These are phyloP conservation scores for Nomada ruficornis DNA, from an alignment of 2,888 invertebrate genomes.

Conservation along the genomic window DNA sequence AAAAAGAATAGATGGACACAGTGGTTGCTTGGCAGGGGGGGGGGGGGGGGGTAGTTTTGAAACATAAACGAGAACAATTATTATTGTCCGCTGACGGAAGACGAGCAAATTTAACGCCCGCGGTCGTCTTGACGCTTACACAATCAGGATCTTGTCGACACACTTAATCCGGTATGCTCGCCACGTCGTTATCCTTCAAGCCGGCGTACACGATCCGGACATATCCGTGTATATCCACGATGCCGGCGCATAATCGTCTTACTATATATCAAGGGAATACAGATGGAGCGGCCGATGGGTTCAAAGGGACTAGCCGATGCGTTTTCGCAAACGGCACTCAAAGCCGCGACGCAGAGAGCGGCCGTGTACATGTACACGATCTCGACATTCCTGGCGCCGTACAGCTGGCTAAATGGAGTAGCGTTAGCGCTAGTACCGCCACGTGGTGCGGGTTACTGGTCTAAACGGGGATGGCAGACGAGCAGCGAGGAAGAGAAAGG, in stretches of 20 bases:
- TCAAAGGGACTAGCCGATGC: constrained; percentile 67
- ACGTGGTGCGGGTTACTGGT: constrained; percentile 70
- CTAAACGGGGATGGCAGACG: constrained; percentile 1
- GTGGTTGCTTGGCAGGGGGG: not conserved
- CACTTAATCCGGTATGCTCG: constrained; percentile 48
- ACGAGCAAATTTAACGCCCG: constrained; percentile 18
- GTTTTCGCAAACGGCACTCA: constrained; percentile 58
- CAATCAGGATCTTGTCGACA: constrained; percentile 45
- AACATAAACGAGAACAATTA: not conserved
- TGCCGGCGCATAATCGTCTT: constrained; percentile 55
- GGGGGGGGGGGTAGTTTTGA: too few species aligned
- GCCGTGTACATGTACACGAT: constrained; percentile 47
- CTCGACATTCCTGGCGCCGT: constrained; percentile 61
- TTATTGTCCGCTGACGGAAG: not conserved
- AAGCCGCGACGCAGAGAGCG: constrained; percentile 43
- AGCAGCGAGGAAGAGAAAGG: not conserved
- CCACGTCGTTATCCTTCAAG: constrained; percentile 41
- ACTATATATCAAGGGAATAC: constrained; percentile 42
- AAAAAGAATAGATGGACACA: not conserved
- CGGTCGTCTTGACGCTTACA: constrained; percentile 33
- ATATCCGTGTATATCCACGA: constrained; percentile 38
- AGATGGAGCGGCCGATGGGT: constrained; percentile 46
- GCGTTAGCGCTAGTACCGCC: constrained; percentile 66
- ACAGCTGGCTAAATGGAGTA: constrained; percentile 69
- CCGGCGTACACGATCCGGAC: constrained; percentile 27